These are phyloP conservation scores for Zaprionus inermis DNA, from an alignment of 1,140 invertebrate species.

Conservation along the genomic window DNA sequence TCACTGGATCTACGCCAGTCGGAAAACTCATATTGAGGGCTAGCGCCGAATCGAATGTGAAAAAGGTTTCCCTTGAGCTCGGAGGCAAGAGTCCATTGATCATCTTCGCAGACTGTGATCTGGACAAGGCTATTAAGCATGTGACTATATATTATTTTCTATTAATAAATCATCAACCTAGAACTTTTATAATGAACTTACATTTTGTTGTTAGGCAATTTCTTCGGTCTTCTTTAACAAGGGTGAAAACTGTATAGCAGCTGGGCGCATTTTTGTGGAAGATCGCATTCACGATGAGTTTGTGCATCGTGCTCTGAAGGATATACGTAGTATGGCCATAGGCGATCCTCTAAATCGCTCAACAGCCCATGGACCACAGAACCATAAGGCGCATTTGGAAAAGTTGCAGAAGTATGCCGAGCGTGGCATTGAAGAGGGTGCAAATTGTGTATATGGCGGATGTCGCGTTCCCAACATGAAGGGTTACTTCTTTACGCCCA, in stretches of 20 bases:
- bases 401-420: constrained; percentile 92
- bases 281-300: constrained; percentile 96
- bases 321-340: constrained; percentile 95
- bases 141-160: constrained; percentile 85
- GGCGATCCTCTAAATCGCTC: constrained; percentile 95
- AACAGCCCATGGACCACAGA: constrained; percentile 97
- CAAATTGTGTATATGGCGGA: constrained; percentile 93
- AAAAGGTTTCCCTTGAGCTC: constrained; percentile 96
- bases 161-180: background rate
- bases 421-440: constrained; percentile 93
- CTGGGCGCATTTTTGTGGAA: constrained; percentile 96
- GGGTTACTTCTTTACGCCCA: constrained; percentile 95
- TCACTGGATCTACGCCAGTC: constrained; percentile 96
- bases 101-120: constrained; percentile 96
- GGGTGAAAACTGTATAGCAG: constrained; percentile 99
- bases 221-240: constrained; percentile 98
- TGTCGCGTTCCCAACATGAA: constrained; percentile 88
- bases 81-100: constrained; percentile 98
- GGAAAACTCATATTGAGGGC: constrained; percentile 92
- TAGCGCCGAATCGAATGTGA: constrained; percentile 95
- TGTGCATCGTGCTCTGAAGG: constrained; percentile 90
- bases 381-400: constrained; percentile 95
- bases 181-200: background rate
- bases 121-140: constrained; percentile 95
- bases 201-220: constrained; percentile 88